phyloP scores from a whole-genome alignment of 2,888 invertebrate species.

The Spodoptera littoralis region DNA sequence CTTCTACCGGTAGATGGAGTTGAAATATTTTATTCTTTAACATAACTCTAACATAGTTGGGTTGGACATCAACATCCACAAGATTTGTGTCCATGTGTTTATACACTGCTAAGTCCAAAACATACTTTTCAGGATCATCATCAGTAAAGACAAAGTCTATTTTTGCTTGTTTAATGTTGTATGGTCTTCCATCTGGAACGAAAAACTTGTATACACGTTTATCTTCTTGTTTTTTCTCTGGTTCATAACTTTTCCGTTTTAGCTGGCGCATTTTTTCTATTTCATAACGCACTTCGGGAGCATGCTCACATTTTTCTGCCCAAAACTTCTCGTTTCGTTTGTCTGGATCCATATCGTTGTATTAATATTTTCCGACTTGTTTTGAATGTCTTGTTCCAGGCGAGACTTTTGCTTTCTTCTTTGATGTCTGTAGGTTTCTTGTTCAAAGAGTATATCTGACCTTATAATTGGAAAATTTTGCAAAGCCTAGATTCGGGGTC shows the following conservation, averaged over 20 bases:
- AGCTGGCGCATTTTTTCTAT: constrained; percentile 90
- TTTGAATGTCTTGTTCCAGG: constrained; percentile 83
- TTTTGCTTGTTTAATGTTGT: constrained; percentile 96
- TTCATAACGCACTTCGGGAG: constrained; percentile 95
- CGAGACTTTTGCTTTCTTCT: constrained; percentile 88
- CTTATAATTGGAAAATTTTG: constrained; percentile 82
- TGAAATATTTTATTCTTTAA: constrained; percentile 97
- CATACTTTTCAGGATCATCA: constrained; percentile 88
- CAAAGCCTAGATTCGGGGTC: constrained; percentile 93
- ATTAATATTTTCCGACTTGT: constrained; percentile 84
- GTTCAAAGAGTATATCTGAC: constrained; percentile 85
- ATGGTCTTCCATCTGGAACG: constrained; percentile 93
- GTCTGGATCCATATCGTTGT: constrained; percentile 88
- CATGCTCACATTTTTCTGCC: constrained; percentile 93
- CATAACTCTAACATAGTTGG: constrained; percentile 93
- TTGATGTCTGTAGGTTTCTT: constrained; percentile 83
- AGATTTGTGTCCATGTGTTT: constrained; percentile 95
- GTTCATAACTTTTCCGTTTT: constrained; percentile 79
- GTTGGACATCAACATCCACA: constrained; percentile 95
- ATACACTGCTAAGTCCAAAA: constrained; percentile 79
- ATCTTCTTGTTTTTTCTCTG: constrained; percentile 73
- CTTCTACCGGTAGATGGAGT: constrained; percentile 94
- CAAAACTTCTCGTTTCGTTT: constrained; percentile 91
- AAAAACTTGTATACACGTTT: constrained; percentile 88
- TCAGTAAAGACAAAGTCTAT: constrained; percentile 93